These are phyloP conservation scores for Tetrapedia diversipes DNA, from an alignment of 2,888 invertebrate genomes.

Conservation along the genomic window DNA sequence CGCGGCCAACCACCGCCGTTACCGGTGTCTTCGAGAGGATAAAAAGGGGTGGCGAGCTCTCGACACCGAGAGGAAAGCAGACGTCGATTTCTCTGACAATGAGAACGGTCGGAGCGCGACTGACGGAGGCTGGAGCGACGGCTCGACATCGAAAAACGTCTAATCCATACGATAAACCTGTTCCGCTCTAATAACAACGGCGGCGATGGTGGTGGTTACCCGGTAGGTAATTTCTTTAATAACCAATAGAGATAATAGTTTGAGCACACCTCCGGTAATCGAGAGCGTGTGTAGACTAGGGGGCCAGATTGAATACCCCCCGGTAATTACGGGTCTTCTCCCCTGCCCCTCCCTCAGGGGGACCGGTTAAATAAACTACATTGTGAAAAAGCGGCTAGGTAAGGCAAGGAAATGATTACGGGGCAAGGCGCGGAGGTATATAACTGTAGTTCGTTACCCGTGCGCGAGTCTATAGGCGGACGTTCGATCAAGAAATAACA, in stretches of 20 bases:
- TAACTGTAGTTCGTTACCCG: background rate
- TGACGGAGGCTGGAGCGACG: no score
- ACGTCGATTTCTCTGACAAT: conserved; percentile 41
- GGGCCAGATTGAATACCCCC: conserved; percentile 12
- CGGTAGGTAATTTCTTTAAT: conserved; percentile 31
- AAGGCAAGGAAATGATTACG: conserved; percentile 6
- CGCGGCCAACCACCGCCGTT: no score
- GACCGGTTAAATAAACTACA: conserved; percentile 23
- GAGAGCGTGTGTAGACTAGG: background rate
- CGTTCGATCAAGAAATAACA: background rate
- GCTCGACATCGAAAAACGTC: background rate
- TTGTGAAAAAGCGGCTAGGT: background rate
- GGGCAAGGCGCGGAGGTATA: conserved; percentile 5
- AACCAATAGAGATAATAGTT: conserved; percentile 2
- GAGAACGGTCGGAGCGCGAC: no score
- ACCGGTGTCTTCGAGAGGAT: conserved; percentile 34
- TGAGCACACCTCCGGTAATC: background rate
- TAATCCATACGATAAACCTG: background rate
- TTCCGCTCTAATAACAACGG: no score
- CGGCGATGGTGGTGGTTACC: background rate
- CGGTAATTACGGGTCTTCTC: conserved; percentile 2
- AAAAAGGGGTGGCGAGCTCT: conserved; percentile 40
- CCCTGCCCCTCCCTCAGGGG: no score
- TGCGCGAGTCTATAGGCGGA: no score
- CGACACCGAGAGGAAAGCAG: conserved; percentile 16